Evolutionary conservation across 2,113 vertebrate species (phyloP), one percentile per base, ranked within the genome.

Genomic region (Eira barbara): DNA sequence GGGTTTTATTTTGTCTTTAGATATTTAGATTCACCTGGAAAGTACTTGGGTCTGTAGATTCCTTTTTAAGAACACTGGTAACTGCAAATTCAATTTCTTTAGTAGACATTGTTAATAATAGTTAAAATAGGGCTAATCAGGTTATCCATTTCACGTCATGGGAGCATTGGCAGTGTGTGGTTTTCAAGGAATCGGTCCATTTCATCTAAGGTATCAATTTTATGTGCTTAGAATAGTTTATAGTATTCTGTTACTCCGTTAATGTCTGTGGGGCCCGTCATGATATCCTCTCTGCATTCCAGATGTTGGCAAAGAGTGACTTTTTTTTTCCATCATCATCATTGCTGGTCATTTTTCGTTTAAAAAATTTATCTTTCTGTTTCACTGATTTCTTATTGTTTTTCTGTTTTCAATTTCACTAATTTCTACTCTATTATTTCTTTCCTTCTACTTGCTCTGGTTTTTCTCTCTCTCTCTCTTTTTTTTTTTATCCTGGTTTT

Each of bases 1-100:
- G 52, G 27, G 52, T 92, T 96, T 97, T 89, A 91, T 78, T 91
- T 93, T 91, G 71, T 87, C 55, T 95, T 90, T 59, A 93, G 87
- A 82, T 89, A 47, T 95, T 89, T 93, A 91, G 52, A 89, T 63
- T 89, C 25, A 15, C 73, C 83, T 74, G 79, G 61, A 94, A 96
- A 89, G 71, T 47, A 86, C 49, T 21, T 95, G 83, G 63, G 29
- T 17, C 73, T 97, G 17, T 42, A 93, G 42, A 93, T 76, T 86
- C 18, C n/a, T 92, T 92, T 89, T 95, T 55, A n/a, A 74, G 61
- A 63, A 91, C 52, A 9, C 11, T 49, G 15, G 78, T 84, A 78
- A 89, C 25, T 63, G 7, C 12, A 89, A 95, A 42, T 78, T 74
- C 91, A 78, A 61, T 92, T 84, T 89, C 52, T 71, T 88, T 90